Evolutionary conservation across 2,113 vertebrate genomes (phyloP), one percentile per base, ranked within the genome.

Genomic region (Cygnus buccinator): DNA sequence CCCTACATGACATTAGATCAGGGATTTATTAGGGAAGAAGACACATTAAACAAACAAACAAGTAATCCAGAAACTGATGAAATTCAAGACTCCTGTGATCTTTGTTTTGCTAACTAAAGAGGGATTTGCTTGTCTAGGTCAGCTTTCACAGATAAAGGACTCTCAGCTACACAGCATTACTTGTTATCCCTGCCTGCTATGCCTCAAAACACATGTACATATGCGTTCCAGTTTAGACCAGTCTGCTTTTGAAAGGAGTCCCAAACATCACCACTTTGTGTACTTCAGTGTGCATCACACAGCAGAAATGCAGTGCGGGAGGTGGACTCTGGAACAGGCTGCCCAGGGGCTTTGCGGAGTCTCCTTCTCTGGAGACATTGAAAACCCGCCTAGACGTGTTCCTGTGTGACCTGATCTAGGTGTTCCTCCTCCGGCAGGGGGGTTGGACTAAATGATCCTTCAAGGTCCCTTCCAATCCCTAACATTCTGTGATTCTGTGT

Each of bases 271-370:
- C 10, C 10, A 31, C 18, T 26, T 2, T 13, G 3, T 20, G 13
- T 12, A 44, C 14, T 71, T 66, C 8, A 50, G 33, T 39, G 46
- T 63, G 52, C 14, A 62, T 17, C 6, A 1, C 0, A 0, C 26
- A 63, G 52, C 28, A 46, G 35, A 35, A 28, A 54, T 72, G 31
- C 43, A 72, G 63, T 0, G 0, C 13, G 6, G 48, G 46, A 81
- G 33, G 9, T 39, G 23, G 31, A 74, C 25, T 48, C 46, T 21
- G 20, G 46, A 48, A 48, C 46, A 48, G 46, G 46, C 46, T 48
- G 46, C 46, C 46, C 46, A 48, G 46, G 20, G 46, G 46, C 46
- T 48, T 11, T 48, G 46, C 20, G 3, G 46, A 48, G 46, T 48
- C 46, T 48, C 46, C 21, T 48, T 22, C 46, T 22, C 46, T 22